Conservation (phyloP, 2,888 invertebrate species). For the Nomada flava region DNA sequence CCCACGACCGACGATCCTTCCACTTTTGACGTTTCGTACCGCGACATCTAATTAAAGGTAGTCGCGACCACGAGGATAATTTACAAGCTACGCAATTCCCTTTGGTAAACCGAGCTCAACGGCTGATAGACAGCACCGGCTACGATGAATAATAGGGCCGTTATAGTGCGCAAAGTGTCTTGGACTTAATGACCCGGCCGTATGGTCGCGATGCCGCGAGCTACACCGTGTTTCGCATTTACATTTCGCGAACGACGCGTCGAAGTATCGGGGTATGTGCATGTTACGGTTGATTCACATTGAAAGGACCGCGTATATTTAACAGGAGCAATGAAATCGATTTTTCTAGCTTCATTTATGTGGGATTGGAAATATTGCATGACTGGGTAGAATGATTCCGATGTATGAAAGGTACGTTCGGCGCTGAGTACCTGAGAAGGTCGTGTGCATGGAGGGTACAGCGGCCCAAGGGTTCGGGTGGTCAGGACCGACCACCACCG, state of each 20-base stretch:
- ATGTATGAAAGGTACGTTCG: too few relatives aligned
- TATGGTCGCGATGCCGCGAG: slow-evolving; percentile 42
- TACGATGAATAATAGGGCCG: slow-evolving; percentile 60
- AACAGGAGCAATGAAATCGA: too few relatives aligned
- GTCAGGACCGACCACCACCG: too few relatives aligned
- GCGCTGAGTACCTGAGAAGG: too few relatives aligned
- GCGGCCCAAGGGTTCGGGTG: too few relatives aligned
- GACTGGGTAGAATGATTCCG: too few relatives aligned
- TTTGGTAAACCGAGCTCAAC: slow-evolving; percentile 27
- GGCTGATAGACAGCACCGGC: slow-evolving; percentile 51
- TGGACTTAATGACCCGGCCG: slow-evolving; percentile 51
- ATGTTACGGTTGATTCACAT: slow-evolving; percentile 35
- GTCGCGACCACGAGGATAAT: slow-evolving; percentile 49
- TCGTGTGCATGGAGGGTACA: too few relatives aligned
- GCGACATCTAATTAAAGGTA: slow-evolving; percentile 50
- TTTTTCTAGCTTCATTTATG: too few relatives aligned
- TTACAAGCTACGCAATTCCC: slow-evolving; percentile 47
- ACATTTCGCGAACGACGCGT: slow-evolving; percentile 40
- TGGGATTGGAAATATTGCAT: too few relatives aligned
- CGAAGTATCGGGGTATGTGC: slow-evolving; percentile 2
- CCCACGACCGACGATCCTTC: slow-evolving; percentile 5
- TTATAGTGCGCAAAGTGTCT: slow-evolving; percentile 56
- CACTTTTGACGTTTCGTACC: slow-evolving; percentile 40
- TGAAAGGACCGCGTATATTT: slow-evolving; percentile 1
- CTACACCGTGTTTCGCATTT: slow-evolving; percentile 45